Evolutionary conservation across 2,888 invertebrate genomes (phyloP).

Genomic region (Myopa testacea): DNA sequence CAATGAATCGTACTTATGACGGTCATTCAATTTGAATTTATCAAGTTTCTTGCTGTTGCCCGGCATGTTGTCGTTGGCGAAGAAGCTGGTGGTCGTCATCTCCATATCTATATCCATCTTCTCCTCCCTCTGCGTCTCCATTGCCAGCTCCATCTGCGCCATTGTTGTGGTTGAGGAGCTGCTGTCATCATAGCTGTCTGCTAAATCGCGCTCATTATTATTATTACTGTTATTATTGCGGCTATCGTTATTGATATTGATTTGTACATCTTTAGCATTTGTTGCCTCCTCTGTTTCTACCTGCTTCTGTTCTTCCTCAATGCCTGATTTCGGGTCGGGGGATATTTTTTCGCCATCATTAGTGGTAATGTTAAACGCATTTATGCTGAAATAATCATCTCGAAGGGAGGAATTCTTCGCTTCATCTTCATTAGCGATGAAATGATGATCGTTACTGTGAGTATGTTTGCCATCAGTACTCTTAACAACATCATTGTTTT

Average conservation of each 20-base stretch:
- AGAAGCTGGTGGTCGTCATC: conserved; percentile 33
- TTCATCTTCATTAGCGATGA: not conserved
- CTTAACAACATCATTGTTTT: conserved; percentile 45
- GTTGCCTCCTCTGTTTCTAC: not conserved
- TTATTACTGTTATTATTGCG: conserved; percentile 49
- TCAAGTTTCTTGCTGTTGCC: conserved; percentile 46
- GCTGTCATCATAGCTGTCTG: conserved; percentile 58
- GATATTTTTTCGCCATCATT: not conserved
- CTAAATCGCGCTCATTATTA: conserved; percentile 63
- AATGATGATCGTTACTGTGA: conserved; percentile 23
- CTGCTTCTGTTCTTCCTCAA: not conserved
- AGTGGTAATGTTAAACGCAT: not conserved
- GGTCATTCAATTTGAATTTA: conserved; percentile 51
- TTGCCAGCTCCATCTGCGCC: conserved; percentile 25
- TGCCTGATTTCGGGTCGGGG: not conserved
- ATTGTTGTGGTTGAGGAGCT: conserved; percentile 46
- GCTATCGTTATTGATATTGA: conserved; percentile 25
- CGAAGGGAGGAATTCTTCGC: not conserved
- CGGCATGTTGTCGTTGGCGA: conserved; percentile 28
- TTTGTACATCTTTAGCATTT: conserved; percentile 16
- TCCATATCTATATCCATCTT: conserved; percentile 24
- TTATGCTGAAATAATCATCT: not conserved
- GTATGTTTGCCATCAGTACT: conserved; percentile 39
- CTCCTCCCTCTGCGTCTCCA: conserved; percentile 31
- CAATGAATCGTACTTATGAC: conserved; percentile 41